Evolutionary conservation across 2,113 vertebrate genomes (phyloP).

Genomic region (Willisornis vidua): DNA sequence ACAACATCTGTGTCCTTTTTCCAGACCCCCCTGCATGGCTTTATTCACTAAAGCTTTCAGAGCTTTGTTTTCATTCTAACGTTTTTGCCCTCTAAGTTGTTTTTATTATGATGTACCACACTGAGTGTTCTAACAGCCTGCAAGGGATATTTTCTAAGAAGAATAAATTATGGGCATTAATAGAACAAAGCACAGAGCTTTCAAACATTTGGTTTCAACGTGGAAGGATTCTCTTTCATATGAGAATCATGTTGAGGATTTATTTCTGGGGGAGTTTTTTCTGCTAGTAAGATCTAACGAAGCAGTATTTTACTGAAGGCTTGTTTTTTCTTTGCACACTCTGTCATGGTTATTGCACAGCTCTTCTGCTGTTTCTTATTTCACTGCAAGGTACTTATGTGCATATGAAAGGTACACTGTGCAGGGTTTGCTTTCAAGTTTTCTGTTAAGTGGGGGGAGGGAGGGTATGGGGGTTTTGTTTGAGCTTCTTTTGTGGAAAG

Average conservation of each 20-base stretch:
- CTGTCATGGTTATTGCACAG: slow-evolving; percentile 18
- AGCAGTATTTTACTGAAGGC: slow-evolving; percentile 27
- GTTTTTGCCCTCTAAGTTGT: slow-evolving; percentile 45
- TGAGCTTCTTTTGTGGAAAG: slow-evolving; percentile 32
- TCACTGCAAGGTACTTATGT: slow-evolving; percentile 34
- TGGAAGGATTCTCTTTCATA: slow-evolving; percentile 58
- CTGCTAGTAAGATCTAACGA: slow-evolving; percentile 47
- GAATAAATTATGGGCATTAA: slow-evolving; percentile 65
- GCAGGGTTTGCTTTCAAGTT: slow-evolving; percentile 34
- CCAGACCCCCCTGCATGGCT: slow-evolving; percentile 57
- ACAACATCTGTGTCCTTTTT: slow-evolving; percentile 58
- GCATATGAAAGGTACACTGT: slow-evolving; percentile 21
- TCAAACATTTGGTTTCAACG: slow-evolving; percentile 68
- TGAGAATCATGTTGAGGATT: slow-evolving; percentile 46
- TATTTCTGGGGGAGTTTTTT: slow-evolving; percentile 48
- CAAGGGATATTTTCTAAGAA: slow-evolving; percentile 52
- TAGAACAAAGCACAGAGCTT: slow-evolving; percentile 57
- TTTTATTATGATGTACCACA: slow-evolving; percentile 63
- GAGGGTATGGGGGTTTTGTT: not conserved
- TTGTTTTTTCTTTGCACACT: not conserved
- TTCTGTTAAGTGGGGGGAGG: not conserved
- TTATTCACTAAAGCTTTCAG: slow-evolving; percentile 56
- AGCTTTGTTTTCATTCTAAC: slow-evolving; percentile 45
- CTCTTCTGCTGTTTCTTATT: slow-evolving; percentile 60
- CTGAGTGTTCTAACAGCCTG: slow-evolving; percentile 50